phyloP scores from a whole-genome alignment of 2,888 invertebrate genomes.

The Drosophila mettleri region DNA sequence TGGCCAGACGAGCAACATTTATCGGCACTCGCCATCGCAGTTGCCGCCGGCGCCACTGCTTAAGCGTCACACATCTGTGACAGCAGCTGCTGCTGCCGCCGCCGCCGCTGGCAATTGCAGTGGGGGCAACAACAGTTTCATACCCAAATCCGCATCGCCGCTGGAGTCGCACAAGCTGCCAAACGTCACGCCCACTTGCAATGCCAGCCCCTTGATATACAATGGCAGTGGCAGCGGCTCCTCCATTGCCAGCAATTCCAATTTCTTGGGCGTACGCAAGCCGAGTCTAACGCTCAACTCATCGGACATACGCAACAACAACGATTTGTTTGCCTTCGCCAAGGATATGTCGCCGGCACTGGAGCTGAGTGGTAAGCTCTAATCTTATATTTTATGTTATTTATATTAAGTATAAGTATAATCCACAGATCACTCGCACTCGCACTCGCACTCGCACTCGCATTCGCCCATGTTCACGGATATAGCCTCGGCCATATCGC shows the following conservation, averaged over 20 bases:
- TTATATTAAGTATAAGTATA: neutral
- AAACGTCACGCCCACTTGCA: constrained; percentile 61
- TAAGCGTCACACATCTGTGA: constrained; percentile 57
- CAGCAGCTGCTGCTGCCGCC: constrained; percentile 72
- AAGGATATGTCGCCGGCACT: constrained; percentile 82
- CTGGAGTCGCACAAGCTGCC: constrained; percentile 80
- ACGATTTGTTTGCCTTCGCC: constrained; percentile 83
- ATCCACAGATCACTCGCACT: constrained; percentile 34
- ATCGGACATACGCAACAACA: constrained; percentile 82
- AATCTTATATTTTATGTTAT: neutral
- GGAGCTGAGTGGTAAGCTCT: constrained; percentile 75
- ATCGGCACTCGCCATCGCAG: constrained; percentile 80
- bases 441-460: constrained; percentile 65
- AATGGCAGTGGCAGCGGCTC: constrained; percentile 32
- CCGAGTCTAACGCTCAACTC: constrained; percentile 83
- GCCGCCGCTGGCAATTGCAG: constrained; percentile 56
- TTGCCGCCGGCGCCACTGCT: constrained; percentile 81
- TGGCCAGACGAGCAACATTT: constrained; percentile 40
- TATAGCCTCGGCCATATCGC: constrained; percentile 73
- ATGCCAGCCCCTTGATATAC: constrained; percentile 48
- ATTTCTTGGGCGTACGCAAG: constrained; percentile 79
- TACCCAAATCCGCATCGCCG: constrained; percentile 79
- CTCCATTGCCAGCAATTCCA: constrained; percentile 48
- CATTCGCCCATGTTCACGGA: constrained; percentile 83
- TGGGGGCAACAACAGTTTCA: constrained; percentile 29